Evolutionary conservation across 2,797 vertebrate genomes (phyloP), one percentile per base, ranked within the genome.

Genomic region (Poecilia gillii): DNA sequence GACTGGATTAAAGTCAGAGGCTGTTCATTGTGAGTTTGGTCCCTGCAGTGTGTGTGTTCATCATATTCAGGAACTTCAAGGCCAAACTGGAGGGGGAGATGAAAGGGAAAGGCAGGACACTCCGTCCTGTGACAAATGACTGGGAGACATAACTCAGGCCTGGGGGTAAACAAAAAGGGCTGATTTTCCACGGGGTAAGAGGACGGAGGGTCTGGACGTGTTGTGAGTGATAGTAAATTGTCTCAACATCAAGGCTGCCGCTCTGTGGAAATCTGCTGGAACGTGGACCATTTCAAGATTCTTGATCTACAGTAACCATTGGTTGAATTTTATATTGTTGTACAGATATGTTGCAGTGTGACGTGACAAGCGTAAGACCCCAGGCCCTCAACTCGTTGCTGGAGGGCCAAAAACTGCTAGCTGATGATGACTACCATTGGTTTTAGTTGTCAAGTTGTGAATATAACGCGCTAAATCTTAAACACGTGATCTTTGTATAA

Each of bases 41-140:
- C 85, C 73, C 3, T 3, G n/a, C 85, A 87, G 59, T 23, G 62
- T 66, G 75, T 25, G 72, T 6, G 79, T 20, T 74, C 80, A 45
- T 81, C 82, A 46, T 33, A 85, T 91, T 86, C 89, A 85, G 90
- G 88, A 51, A 87, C 89, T 88, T 89, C 91, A 88, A 89, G 88
- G 90, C 92, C 91, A 88, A 91, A 77, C 83, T 89, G 87, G 84
- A 92, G 87, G 7, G 88, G 9, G 66, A 86, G 91, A 93, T 94
- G 85, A 94, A 93, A 93, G 90, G 64, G 33, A 72, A 64, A 80
- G 82, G 80, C 76, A 18, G 76, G 73, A 76, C 23, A 76, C 82
- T 74, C 8, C 68, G 82, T 87, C 85, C 90, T 85, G 89, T 89
- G 87, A 90, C 84, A 74, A 88, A 88, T 86, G 91, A 92, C 91